These are phyloP conservation scores for Dolichallabes microphthalmus DNA, from an alignment of 2,113 vertebrate genomes.

Conservation along the genomic window DNA sequence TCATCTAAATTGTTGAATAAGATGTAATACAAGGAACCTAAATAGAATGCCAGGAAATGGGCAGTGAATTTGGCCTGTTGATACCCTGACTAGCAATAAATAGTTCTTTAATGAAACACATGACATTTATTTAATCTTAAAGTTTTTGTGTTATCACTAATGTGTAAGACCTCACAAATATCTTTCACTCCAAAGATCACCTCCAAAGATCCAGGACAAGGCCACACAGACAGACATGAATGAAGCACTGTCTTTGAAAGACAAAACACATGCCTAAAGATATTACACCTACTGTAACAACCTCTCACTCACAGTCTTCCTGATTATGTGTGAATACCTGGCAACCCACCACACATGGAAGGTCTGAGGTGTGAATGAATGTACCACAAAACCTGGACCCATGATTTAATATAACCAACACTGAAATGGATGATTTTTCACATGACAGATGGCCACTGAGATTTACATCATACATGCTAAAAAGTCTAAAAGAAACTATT, in stretches of 20 bases:
- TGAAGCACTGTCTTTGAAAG: background rate
- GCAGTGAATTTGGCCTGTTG: background rate
- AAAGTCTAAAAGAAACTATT: background rate
- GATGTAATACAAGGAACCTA: constrained; percentile 1
- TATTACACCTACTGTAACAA: constrained; percentile 3
- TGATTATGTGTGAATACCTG: constrained; percentile 25
- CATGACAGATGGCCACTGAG: background rate
- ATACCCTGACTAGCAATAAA: background rate
- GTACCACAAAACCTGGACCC: background rate
- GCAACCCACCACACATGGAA: background rate
- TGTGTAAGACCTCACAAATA: background rate
- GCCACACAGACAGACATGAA: background rate
- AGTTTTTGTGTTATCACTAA: background rate
- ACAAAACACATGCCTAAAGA: background rate
- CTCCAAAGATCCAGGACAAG: background rate
- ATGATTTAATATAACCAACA: background rate
- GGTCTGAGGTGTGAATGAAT: constrained; percentile 11
- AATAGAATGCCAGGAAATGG: background rate
- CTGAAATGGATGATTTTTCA: background rate
- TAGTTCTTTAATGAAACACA: background rate
- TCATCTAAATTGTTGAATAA: constrained; percentile 18
- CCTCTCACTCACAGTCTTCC: constrained; percentile 7
- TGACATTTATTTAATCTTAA: background rate
- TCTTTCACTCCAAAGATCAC: background rate
- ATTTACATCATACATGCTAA: background rate